Evolutionary conservation across 37 sponge, comb jelly and placozoan genomes (phyloP).

Genomic region (Diacarnus erythraeanus): DNA sequence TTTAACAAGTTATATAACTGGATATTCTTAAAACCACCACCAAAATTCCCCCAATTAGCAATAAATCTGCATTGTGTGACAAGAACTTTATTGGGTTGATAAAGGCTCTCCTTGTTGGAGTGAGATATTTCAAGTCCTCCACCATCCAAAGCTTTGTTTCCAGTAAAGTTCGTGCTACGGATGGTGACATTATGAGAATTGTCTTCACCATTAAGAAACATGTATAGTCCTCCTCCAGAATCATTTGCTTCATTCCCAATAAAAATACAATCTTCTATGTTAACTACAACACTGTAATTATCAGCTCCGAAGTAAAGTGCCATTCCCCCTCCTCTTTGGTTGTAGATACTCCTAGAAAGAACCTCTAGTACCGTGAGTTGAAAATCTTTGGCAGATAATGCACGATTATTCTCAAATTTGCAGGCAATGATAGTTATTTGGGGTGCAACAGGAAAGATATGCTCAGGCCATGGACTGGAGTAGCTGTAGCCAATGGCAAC

Average conservation of each 20-base stretch:
- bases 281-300: neutral
- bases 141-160: conserved; percentile 17
- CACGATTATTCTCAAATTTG: conserved; percentile 1
- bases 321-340: conserved; percentile 23
- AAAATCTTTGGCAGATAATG: neutral
- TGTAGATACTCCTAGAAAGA: neutral
- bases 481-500: conserved; percentile 19
- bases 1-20: neutral
- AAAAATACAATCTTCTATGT: neutral
- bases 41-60: conserved; percentile 21
- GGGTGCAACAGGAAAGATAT: neutral
- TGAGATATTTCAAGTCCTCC: conserved; percentile 28
- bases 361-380: neutral
- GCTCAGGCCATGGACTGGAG: neutral
- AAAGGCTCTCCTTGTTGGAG: neutral
- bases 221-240: conserved; percentile 19
- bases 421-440: conserved; percentile 4
- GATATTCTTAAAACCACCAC: conserved; percentile 21
- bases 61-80: neutral
- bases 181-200: neutral
- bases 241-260: neutral
- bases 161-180: neutral
- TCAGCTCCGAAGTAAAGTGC: conserved; percentile 18
- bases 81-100: neutral
- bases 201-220: neutral